These are phyloP conservation scores for Euplexia lucipara DNA, from an alignment of 2,888 invertebrate genomes.

Conservation along the genomic window DNA sequence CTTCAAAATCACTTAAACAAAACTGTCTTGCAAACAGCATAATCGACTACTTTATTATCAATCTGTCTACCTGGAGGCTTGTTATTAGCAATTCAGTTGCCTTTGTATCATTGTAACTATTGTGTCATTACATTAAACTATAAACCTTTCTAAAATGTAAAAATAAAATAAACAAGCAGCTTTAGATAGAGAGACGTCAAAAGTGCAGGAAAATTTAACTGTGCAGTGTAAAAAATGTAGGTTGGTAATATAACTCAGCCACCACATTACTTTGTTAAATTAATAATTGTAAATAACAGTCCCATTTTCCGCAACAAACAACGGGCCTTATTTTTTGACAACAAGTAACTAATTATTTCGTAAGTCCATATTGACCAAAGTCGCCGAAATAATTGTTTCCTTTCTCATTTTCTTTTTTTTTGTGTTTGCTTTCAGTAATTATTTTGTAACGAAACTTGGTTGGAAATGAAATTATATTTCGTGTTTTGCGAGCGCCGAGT, in stretches of 20 bases:
- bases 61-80: too few species aligned
- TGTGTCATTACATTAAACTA: too few species aligned
- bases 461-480: constrained; percentile 11
- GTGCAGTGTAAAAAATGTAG: too few species aligned
- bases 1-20: too few species aligned
- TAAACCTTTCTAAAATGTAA: too few species aligned
- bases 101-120: too few species aligned
- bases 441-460: constrained; percentile 31
- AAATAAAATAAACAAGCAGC: too few species aligned
- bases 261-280: constrained; percentile 9
- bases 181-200: too few species aligned
- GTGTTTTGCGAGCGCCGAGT: neutral
- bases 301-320: constrained; percentile 11
- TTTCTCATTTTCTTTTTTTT: constrained; percentile 23
- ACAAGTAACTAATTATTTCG: constrained; percentile 38
- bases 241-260: neutral
- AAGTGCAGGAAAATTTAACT: too few species aligned
- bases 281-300: constrained; percentile 8
- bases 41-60: too few species aligned
- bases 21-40: too few species aligned
- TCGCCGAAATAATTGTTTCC: constrained; percentile 35
- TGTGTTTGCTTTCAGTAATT: constrained; percentile 28
- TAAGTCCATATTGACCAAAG: constrained; percentile 28
- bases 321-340: constrained; percentile 32
- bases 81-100: too few species aligned